Percentiles rank a stretch among this genome's conserved stretches.
These are phyloP conservation scores for Pseudococcus jackbeardsleyi DNA, from an alignment of 2,888 invertebrate species.

Conservation along the genomic window DNA sequence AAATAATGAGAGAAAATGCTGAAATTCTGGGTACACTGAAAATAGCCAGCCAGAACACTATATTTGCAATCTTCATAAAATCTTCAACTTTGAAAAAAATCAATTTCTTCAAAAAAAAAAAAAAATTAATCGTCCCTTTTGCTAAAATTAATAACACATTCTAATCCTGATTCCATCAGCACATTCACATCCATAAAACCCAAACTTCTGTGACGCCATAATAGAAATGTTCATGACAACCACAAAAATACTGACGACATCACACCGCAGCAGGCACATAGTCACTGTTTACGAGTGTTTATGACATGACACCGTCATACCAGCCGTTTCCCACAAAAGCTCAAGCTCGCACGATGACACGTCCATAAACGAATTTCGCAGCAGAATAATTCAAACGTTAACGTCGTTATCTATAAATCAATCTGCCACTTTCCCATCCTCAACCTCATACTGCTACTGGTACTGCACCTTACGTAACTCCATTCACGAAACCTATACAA, in stretches of 20 bases:
- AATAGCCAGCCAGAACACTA: too few relatives aligned
- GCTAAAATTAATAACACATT: too few relatives aligned
- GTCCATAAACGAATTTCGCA: background rate
- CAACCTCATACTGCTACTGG: background rate
- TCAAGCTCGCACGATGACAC: background rate
- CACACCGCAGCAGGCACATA: background rate
- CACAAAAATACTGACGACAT: background rate
- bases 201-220: background rate
- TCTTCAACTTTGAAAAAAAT: too few relatives aligned
- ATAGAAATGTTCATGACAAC: background rate
- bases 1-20: too few relatives aligned
- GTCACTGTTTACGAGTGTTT: background rate
- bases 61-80: too few relatives aligned
- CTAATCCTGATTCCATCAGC: too few relatives aligned
- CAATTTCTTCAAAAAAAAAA: too few relatives aligned
- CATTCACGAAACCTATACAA: background rate
- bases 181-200: background rate
- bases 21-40: too few relatives aligned
- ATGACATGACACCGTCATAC: background rate
- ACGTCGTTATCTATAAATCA: background rate
- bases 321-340: background rate
- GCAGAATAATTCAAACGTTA: background rate
- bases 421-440: background rate
- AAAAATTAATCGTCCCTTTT: too few relatives aligned
- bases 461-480: slow-evolving; percentile 6